These are phyloP conservation scores for Zaprionus obscuricornis DNA, from an alignment of 2,888 invertebrate genomes.

Conservation along the genomic window DNA sequence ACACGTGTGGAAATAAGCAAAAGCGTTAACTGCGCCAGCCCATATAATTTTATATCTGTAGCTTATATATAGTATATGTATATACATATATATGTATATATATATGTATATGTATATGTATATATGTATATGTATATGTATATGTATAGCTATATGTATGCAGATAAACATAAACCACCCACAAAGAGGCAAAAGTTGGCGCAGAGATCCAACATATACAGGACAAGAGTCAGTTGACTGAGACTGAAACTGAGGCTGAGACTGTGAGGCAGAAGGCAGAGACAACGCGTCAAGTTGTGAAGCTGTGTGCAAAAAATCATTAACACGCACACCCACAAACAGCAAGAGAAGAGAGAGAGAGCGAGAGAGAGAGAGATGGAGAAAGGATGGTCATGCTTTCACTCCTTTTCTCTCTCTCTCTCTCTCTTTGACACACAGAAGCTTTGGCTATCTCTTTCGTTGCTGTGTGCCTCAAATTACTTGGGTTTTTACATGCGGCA, in stretches of 20 bases:
- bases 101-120: not conserved
- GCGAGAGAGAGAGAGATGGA: not conserved
- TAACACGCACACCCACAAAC: constrained; percentile 73
- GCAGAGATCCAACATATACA: not conserved
- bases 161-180: constrained; percentile 36
- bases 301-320: constrained; percentile 81
- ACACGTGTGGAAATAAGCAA: constrained; percentile 38
- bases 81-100: constrained; percentile 10
- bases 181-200: constrained; percentile 3
- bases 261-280: constrained; percentile 25
- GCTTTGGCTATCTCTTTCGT: constrained; percentile 22
- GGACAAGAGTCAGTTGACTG: constrained; percentile 2
- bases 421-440: not conserved
- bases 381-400: constrained; percentile 6
- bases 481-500: constrained; percentile 80
- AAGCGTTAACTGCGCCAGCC: constrained; percentile 69
- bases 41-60: constrained; percentile 66
- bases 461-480: constrained; percentile 70
- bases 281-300: constrained; percentile 74
- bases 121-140: constrained; percentile 1
- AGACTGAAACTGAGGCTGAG: constrained; percentile 7
- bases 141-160: constrained; percentile 14
- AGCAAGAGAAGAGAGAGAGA: not conserved
- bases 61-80: constrained; percentile 1
- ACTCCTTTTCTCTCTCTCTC: not conserved